Conservation (phyloP, 1,140 invertebrate genomes). For the Calycopis cecrops region DNA sequence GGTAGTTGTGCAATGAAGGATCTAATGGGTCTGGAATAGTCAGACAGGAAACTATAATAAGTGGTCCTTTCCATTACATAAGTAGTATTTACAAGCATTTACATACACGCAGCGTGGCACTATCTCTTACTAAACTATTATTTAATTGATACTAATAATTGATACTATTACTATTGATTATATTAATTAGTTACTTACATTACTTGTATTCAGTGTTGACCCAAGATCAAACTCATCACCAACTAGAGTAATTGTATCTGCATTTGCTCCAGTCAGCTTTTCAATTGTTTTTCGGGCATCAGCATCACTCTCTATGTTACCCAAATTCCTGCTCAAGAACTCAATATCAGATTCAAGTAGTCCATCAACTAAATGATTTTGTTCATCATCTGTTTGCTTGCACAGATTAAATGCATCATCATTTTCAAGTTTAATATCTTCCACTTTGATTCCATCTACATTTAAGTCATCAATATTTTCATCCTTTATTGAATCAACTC, state of each 20-base stretch:
- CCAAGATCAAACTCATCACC: constrained; percentile 68
- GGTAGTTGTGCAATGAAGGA: too few species aligned
- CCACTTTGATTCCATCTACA: constrained; percentile 59
- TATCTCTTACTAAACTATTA: too few species aligned
- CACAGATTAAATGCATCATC: constrained; percentile 59
- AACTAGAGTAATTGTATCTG: constrained; percentile 60
- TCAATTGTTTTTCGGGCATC: constrained; percentile 72
- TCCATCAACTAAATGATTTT: constrained; percentile 62
- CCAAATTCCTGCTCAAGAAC: constrained; percentile 68
- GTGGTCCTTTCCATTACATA: too few species aligned
- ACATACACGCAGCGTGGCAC: too few species aligned
- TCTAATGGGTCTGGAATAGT: too few species aligned
- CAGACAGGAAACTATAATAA: too few species aligned
- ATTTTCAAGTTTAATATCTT: constrained; percentile 61
- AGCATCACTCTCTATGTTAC: constrained; percentile 71
- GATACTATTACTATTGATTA: too few species aligned
- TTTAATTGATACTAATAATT: too few species aligned
- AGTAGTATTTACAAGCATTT: too few species aligned
- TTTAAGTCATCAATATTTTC: constrained; percentile 59
- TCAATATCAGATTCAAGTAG: constrained; percentile 71
- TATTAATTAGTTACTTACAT: constrained; percentile 39
- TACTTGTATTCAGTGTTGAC: constrained; percentile 58
- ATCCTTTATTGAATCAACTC: constrained; percentile 51
- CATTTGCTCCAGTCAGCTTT: constrained; percentile 65
- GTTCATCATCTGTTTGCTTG: constrained; percentile 54